Percentiles rank a stretch among this genome's conserved stretches.
Evolutionary conservation across 2,113 vertebrate species (phyloP).

Genomic region (Rynchops niger): DNA sequence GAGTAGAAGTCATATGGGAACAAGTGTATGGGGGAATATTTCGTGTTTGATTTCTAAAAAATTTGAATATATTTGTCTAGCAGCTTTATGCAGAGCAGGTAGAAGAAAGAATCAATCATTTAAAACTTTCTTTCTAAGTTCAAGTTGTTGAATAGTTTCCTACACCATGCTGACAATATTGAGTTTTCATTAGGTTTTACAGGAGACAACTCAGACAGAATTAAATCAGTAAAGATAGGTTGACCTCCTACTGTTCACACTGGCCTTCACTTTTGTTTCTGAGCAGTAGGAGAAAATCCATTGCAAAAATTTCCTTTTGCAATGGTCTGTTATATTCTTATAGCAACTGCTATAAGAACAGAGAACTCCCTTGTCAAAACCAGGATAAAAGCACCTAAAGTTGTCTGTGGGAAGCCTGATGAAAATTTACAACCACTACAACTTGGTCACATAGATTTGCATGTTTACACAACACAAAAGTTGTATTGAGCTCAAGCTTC

Average conservation of each 20-base stretch:
- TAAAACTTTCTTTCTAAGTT: background rate
- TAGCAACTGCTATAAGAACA: background rate
- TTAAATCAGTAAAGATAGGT: constrained; percentile 42
- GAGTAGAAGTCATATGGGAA: background rate
- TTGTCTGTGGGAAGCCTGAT: background rate
- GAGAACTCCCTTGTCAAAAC: background rate
- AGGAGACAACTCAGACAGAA: constrained; percentile 38
- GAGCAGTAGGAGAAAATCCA: constrained; percentile 56
- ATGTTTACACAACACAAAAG: background rate
- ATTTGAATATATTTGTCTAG: background rate
- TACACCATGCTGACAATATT: constrained; percentile 40
- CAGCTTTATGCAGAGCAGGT: background rate
- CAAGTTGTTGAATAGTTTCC: constrained; percentile 34
- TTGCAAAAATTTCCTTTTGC: background rate
- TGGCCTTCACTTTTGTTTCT: constrained; percentile 9
- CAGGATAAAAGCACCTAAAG: constrained; percentile 1
- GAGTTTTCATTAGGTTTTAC: constrained; percentile 57
- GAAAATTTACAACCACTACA: background rate
- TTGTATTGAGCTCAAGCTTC: background rate
- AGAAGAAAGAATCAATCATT: background rate
- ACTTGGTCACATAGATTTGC: constrained; percentile 35
- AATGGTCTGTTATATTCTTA: constrained; percentile 1
- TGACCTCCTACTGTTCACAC: constrained; percentile 14
- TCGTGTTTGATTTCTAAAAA: background rate
- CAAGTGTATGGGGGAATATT: background rate